Conservation (phyloP, 2,797 vertebrate genomes). For the Clarias fuscus region DNA sequence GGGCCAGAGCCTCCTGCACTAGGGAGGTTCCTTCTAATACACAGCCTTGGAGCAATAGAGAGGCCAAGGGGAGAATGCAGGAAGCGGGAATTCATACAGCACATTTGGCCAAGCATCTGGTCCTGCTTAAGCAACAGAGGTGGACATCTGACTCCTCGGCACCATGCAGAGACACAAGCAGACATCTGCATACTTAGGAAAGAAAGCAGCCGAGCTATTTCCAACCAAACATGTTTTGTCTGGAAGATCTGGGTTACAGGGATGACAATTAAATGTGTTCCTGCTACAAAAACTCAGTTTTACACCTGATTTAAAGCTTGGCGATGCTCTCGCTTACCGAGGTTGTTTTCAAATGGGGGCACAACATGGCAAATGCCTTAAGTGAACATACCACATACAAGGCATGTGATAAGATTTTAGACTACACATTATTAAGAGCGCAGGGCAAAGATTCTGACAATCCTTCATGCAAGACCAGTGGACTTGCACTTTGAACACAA, state of each 20-base stretch:
- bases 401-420: conserved; percentile 3
- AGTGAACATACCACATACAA: background rate
- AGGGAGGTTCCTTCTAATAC: conserved; percentile 57
- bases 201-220: conserved; percentile 48
- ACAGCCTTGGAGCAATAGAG: conserved; percentile 56
- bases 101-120: conserved; percentile 75
- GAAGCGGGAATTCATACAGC: conserved; percentile 63
- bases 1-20: conserved; percentile 52
- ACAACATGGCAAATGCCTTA: background rate
- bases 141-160: conserved; percentile 57
- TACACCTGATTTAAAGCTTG: background rate
- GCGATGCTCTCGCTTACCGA: background rate
- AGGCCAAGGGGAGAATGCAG: conserved; percentile 60
- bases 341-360: background rate
- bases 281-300: background rate
- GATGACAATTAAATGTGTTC: conserved; percentile 9
- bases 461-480: background rate
- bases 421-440: conserved; percentile 19
- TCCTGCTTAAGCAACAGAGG: conserved; percentile 68
- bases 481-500: conserved; percentile 30
- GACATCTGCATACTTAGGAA: conserved; percentile 55
- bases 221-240: conserved; percentile 49
- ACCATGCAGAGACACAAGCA: conserved; percentile 55
- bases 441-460: conserved; percentile 20
- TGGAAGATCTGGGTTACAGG: conserved; percentile 31